Evolutionary conservation across 2,113 vertebrate species (phyloP).

Genomic region (Mirounga angustirostris): DNA sequence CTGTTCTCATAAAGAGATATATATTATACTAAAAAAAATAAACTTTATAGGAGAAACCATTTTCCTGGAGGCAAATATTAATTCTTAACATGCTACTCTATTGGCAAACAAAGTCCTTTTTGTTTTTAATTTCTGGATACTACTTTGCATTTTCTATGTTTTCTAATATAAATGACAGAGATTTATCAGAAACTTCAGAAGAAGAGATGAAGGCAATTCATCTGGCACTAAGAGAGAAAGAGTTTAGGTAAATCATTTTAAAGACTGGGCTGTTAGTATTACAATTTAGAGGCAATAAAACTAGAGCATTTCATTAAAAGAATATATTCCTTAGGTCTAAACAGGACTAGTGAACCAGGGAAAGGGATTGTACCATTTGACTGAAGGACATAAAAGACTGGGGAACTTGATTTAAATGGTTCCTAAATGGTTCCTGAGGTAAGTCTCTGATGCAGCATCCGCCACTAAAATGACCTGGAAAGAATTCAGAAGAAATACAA

Average conservation of each 20-base stretch:
- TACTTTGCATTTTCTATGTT: background rate
- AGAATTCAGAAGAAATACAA: background rate
- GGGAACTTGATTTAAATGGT: background rate
- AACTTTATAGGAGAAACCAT: background rate
- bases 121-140: background rate
- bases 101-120: background rate
- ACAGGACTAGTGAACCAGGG: background rate
- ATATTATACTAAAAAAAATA: background rate
- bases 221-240: background rate
- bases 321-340: background rate
- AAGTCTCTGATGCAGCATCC: background rate
- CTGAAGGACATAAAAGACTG: background rate
- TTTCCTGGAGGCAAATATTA: background rate
- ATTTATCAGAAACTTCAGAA: conserved; percentile 11
- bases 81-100: background rate
- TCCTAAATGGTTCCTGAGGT: background rate
- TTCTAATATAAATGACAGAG: background rate
- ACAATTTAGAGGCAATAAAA: conserved; percentile 35
- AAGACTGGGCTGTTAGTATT: background rate
- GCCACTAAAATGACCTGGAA: background rate
- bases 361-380: background rate
- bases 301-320: background rate
- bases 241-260: background rate
- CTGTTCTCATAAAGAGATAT: background rate
- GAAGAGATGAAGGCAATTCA: background rate